phyloP scores from a whole-genome alignment of 35 echinoderm and acorn worm genomes.

The Hemicentrotus pulcherrimus region DNA sequence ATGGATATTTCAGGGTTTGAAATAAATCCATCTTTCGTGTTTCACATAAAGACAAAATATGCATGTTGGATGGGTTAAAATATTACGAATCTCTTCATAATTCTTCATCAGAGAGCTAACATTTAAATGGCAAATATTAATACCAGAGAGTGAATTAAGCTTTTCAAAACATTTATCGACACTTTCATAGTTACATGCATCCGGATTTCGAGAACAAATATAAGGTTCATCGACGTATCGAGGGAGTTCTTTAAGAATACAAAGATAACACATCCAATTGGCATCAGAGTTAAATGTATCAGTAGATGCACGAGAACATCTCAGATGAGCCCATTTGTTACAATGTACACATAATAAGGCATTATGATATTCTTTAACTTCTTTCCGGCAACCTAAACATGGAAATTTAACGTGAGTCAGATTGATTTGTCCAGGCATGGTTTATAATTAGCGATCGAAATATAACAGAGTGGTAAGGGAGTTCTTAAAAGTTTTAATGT shows the following conservation, averaged over 20 bases:
- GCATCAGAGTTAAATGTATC: constrained; percentile 19
- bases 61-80: background rate
- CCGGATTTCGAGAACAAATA: background rate
- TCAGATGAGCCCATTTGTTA: constrained; percentile 20
- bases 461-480: background rate
- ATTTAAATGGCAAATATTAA: no score
- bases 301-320: background rate
- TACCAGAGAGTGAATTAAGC: background rate
- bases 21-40: background rate
- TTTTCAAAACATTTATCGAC: background rate
- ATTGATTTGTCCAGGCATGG: background rate
- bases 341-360: constrained; percentile 2
- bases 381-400: background rate
- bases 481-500: background rate
- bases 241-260: constrained; percentile 18
- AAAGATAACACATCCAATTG: background rate
- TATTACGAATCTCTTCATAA: background rate
- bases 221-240: background rate
- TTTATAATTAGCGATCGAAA: background rate
- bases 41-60: constrained; percentile 9
- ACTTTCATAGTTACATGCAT: constrained; percentile 5
- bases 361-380: constrained; percentile 15
- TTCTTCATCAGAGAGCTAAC: no score
- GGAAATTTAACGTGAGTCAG: constrained; percentile 6
- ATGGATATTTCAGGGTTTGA: no score